These are phyloP conservation scores for Sylvietta virens DNA, from an alignment of 2,113 vertebrate species.

Conservation along the genomic window DNA sequence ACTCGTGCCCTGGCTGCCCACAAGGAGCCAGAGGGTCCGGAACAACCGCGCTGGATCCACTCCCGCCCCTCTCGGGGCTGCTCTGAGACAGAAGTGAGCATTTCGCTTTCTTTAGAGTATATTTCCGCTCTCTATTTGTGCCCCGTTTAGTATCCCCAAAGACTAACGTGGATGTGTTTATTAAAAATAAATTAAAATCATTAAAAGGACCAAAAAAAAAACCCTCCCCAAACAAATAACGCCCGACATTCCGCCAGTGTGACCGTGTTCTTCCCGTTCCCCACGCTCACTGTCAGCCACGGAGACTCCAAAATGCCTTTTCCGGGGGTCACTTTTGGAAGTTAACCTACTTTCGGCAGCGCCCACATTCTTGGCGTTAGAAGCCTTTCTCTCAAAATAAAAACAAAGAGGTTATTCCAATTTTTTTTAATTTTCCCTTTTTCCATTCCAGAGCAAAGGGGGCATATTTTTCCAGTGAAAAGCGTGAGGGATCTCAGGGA, in stretches of 20 bases:
- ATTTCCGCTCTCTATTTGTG: neutral
- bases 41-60: neutral
- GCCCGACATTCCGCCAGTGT: accelerated
- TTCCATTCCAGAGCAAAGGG: neutral
- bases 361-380: neutral
- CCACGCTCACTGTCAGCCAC: neutral
- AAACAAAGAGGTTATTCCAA: neutral
- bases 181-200: neutral
- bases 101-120: neutral
- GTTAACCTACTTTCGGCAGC: neutral
- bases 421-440: neutral
- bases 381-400: neutral
- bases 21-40: neutral
- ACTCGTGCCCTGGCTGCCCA: neutral
- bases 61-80: neutral
- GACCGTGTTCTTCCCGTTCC: neutral
- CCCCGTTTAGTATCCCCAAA: accelerated
- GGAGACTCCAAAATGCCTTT: neutral
- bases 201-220: neutral
- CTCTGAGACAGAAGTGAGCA: neutral
- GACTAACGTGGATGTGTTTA: accelerated
- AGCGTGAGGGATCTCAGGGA: neutral
- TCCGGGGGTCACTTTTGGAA: neutral
- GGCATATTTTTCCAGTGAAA: neutral
- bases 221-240: neutral